Conservation (phyloP, 53 echinoderm and acorn worm genomes). For the Glandiceps talaboti region DNA sequence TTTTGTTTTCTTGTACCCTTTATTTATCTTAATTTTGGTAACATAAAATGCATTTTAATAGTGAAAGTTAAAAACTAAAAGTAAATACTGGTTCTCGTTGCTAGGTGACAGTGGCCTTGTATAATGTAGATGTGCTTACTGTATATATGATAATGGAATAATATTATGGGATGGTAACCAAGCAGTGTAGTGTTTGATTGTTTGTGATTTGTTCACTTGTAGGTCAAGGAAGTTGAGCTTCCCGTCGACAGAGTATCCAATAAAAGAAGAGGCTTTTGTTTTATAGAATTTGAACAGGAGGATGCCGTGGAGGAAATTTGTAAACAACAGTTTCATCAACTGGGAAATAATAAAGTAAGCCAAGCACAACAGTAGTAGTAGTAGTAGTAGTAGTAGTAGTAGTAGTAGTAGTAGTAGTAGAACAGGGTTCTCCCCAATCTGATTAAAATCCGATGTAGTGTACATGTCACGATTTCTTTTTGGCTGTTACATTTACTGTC, state of each 20-base stretch:
- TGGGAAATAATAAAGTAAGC: constrained; percentile 1
- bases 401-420: no score
- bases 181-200: background rate
- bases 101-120: background rate
- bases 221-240: background rate
- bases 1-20: no score
- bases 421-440: no score
- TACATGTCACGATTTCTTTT: no score
- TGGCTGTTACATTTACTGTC: no score
- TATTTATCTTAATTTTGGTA: no score
- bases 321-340: constrained; percentile 21
- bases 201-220: background rate
- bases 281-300: constrained; percentile 20
- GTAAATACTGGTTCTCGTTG: background rate
- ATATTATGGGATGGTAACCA: background rate
- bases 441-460: no score
- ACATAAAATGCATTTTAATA: background rate
- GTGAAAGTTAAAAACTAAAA: background rate
- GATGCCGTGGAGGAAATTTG: constrained; percentile 18
- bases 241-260: constrained; percentile 11
- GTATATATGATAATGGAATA: background rate
- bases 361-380: no score
- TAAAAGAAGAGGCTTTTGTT: constrained; percentile 27
- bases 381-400: no score
- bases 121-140: background rate